Percentiles rank a stretch among this genome's conserved stretches.
These are phyloP conservation scores for Tor tambroides DNA, from an alignment of 2,113 vertebrate species.

Conservation along the genomic window DNA sequence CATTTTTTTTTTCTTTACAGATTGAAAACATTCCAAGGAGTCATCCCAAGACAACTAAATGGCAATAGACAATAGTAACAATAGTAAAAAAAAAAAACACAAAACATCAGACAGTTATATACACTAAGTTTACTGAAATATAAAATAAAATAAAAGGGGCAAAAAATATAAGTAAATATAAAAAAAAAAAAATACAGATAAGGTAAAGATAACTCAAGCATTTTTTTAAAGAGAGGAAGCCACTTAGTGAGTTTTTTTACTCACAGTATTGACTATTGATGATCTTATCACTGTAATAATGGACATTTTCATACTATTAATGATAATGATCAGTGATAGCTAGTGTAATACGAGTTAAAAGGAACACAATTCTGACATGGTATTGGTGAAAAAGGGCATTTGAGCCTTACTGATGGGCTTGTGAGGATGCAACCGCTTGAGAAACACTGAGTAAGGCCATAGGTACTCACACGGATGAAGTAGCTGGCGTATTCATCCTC, in stretches of 20 bases:
- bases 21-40: background rate
- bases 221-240: background rate
- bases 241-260: background rate
- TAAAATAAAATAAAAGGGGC: background rate
- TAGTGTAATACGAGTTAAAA: background rate
- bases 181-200: background rate
- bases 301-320: background rate
- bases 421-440: background rate
- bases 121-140: background rate
- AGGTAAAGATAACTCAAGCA: background rate
- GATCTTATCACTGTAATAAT: background rate
- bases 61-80: no score
- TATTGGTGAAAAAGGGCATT: background rate
- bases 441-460: background rate
- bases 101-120: background rate
- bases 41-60: background rate
- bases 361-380: background rate
- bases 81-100: no score
- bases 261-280: background rate
- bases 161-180: background rate
- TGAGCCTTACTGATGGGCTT: background rate
- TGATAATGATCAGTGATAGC: background rate
- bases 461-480: slow-evolving; percentile 85
- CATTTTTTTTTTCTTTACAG: background rate
- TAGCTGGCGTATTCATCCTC: slow-evolving; percentile 92